Evolutionary conservation across 2,113 vertebrate genomes (phyloP).

Genomic region (Oryzias melastigma): DNA sequence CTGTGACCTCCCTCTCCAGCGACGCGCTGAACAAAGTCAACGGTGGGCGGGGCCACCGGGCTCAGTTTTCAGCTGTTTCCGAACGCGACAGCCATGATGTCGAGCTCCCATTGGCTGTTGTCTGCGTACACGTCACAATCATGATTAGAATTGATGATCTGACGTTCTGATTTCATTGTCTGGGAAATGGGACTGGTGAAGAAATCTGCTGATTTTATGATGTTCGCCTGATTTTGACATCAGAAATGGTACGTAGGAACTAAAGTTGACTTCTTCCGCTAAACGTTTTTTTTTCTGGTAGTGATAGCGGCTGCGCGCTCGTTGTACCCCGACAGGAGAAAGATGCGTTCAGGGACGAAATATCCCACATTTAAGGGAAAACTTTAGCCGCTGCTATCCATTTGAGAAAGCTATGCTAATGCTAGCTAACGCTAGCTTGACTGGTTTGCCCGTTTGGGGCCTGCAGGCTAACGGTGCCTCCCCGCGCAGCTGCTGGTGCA

Average conservation of each 20-base stretch:
- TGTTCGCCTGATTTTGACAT: slow-evolving; percentile 76
- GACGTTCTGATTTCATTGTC: slow-evolving; percentile 98
- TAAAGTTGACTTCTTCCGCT: slow-evolving; percentile 28
- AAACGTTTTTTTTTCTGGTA: not conserved
- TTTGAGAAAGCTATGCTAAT: slow-evolving; percentile 63
- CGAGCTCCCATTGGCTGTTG: slow-evolving; percentile 84
- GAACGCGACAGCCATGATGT: slow-evolving; percentile 81
- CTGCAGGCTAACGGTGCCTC: slow-evolving; percentile 48
- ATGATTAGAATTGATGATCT: slow-evolving; percentile 99
- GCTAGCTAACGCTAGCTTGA: slow-evolving; percentile 36
- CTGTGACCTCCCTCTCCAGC: slow-evolving; percentile 65
- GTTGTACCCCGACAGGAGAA: not conserved
- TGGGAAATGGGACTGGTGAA: slow-evolving; percentile 85
- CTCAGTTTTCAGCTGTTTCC: slow-evolving; percentile 66
- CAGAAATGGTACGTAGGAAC: slow-evolving; percentile 66
- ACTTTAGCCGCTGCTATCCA: slow-evolving; percentile 71
- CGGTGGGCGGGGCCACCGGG: slow-evolving; percentile 71
- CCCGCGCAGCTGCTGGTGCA: slow-evolving; percentile 16
- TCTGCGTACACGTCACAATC: slow-evolving; percentile 93
- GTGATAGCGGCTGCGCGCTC: too few relatives aligned
- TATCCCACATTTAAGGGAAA: slow-evolving; percentile 74
- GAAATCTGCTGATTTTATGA: slow-evolving; percentile 87
- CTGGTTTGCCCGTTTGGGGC: slow-evolving; percentile 65
- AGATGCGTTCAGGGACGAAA: slow-evolving; percentile 34
- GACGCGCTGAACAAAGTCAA: slow-evolving; percentile 70